Evolutionary conservation across 1,140 invertebrate genomes (phyloP), one percentile per base, ranked within the genome.

Genomic region (Mya arenaria): DNA sequence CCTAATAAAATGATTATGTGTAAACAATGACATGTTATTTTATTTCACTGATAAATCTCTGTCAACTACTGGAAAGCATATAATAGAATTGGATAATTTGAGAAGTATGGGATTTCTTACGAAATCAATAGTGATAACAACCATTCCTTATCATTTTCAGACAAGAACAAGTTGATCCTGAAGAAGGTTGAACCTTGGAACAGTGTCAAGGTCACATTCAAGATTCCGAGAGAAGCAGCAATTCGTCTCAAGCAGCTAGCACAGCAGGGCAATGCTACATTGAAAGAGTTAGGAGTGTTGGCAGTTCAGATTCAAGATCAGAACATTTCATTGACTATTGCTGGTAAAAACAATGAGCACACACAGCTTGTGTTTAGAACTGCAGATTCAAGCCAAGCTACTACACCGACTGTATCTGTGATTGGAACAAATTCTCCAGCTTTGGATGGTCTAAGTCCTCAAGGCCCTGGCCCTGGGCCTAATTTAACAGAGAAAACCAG

Each of bases 161-260:
- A 91, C 80, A 87, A 89, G 68, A 87, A 89, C 19, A 91, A 91
- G 85, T 71, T 93, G 58, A 89, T 91, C 52, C 44, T 96, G 75
- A 95, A 95, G 85, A 97, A 99, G 95, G 96, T 99, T 94, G 98
- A 99, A 95, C 98, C 98, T 95, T 99, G 97, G 97, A 98, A 99
- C 94, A 98, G 97, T 90, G 98, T 99, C 86, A 96, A 97, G 93
- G 97, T 99, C 91, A 99, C 97, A 93, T 96, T 99, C 94, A 97
- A 97, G 90, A 97, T 99, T 94, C 97, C 98, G 85, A 95, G 96
- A 91, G 98, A 98, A 93, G 98, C 98, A 90, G 98, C 98, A 86
- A 93, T 96, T 87, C 95, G 97, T 86, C 94, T 99, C 89, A 95
- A 97, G 89, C 96, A 97, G 91, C 94, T 99, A 89, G 98, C 98